Evolutionary conservation across 2,888 invertebrate species (phyloP), one percentile per base, ranked within the genome.

Genomic region (Dione vanillae): DNA sequence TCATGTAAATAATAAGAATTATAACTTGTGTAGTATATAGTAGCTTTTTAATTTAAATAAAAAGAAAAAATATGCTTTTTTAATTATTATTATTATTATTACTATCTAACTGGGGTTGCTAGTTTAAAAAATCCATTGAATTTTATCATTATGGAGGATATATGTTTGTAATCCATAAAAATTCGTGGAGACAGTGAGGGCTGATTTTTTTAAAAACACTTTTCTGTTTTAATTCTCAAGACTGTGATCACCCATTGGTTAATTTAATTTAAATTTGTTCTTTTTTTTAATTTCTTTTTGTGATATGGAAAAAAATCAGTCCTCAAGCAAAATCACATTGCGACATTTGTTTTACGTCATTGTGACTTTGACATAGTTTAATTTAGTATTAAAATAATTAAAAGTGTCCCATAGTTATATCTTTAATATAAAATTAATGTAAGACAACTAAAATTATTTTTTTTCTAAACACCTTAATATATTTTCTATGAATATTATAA

Each of bases 281-380:
- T 67, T 65, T 79, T 78, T 74, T 80, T 80, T 6, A 37, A 19
- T 75, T n/a, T n/a, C n/a, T n/a, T n/a, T n/a, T n/a, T n/a, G n/a
- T 80, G 81, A 80, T 78, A 79, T 80, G 76, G 69, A 72, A 81
- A 83, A 85, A 88, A 86, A 83, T 87, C 86, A 83, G 80, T 84
- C 83, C 87, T 84, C 85, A 76, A 35, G 77, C 87, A 85, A 85
- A 88, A 83, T 87, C 90, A 89, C 91, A 90, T 89, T 85, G 80
- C 79, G 83, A 87, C 79, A 91, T 92, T 89, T 91, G 91, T 92
- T 92, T 88, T 83, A 82, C 80, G 82, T 85, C 82, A 83, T 56
- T 92, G 91, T 91, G 91, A 87, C 76, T 88, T 90, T 87, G 85
- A 76, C 75, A 65, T 58, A 27, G 56, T 37, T 56, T 56, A 56